Base-by-base conservation (phyloP, 2,888 invertebrate species). In the Nebria brevicollis region DNA sequence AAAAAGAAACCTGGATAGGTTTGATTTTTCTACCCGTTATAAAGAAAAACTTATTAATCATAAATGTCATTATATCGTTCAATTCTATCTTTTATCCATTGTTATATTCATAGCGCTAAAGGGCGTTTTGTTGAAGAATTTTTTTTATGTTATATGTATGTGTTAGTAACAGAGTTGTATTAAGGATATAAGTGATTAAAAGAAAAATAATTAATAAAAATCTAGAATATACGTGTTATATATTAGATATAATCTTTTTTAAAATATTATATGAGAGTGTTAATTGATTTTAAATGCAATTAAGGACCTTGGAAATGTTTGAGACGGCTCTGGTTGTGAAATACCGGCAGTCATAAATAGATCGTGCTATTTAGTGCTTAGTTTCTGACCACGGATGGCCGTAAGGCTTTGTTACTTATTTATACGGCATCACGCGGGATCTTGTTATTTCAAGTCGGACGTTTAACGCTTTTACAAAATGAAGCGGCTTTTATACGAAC, bases 321-420 rank as follows among this genome's bases (percentile, higher is more conserved):
- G 54, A 54, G 54, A 8, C 54, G 54, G 54, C 54, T 73, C 78
- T 73, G 64, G 66, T 42, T 78, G 78, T 73, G 64, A 73, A 73
- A 73, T 73, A 73, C 73, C 73, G 73, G 73, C 73, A 73, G 73
- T 78, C 78, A 65, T 78, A 78, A 78, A 78, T 78, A 78, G 78
- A 78, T 78, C 78, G 78, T 78, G 78, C 73, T 73, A 78, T 78
- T 78, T 78, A 78, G 73, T 72, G 42, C 41, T 73, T 66, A 66
- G 73, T 42, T 54, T 78, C 64, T 78, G 43, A 73, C 73, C 78
- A 78, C 78, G 78, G 73, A 73, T 64, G 78, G 64, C 78, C 54
- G 41, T 34, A 65, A 41, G 66, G 64, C 34, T 66, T 34, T 78
- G 34, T 78, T 73, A 73, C 78, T 78, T 78, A 78, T 78, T 78